Percentiles rank a stretch among this genome's conserved stretches.
Conservation (phyloP, 2,797 vertebrate genomes). For the Danio tinwini region DNA sequence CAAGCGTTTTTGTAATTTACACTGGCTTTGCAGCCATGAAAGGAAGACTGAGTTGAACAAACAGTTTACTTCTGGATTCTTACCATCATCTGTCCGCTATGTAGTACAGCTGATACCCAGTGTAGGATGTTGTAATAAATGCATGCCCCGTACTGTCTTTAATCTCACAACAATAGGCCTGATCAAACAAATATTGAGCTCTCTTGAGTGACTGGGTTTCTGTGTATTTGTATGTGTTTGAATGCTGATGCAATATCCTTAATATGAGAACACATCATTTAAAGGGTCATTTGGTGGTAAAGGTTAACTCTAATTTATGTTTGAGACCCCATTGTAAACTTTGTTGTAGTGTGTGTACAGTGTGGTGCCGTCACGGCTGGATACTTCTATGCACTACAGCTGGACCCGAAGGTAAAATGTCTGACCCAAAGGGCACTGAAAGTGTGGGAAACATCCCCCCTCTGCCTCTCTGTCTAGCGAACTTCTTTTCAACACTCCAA, state of each 20-base stretch:
- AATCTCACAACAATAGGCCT: background rate
- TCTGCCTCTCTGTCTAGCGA: background rate
- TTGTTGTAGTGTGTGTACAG: constrained; percentile 6
- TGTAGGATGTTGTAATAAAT: background rate
- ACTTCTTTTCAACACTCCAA: constrained; percentile 13
- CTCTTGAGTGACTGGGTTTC: background rate
- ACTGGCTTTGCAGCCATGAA: background rate
- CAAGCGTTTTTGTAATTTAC: constrained; percentile 10
- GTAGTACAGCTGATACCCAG: background rate
- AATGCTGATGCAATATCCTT: background rate
- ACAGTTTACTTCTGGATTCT: background rate
- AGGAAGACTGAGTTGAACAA: background rate
- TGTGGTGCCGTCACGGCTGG: constrained; percentile 29
- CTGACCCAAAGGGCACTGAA: constrained; percentile 38
- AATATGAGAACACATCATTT: background rate
- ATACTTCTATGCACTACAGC: constrained; percentile 46
- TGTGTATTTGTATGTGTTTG: background rate
- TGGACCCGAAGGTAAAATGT: constrained; percentile 46
- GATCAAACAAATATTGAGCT: background rate
- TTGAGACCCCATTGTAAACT: constrained; percentile 39
- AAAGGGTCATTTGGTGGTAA: background rate
- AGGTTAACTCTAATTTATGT: constrained; percentile 4
- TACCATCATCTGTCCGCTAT: background rate
- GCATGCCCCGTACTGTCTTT: background rate
- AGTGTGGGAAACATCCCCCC: constrained; percentile 40